Evolutionary conservation across 53 echinoderm and acorn worm species (phyloP), one percentile per base, ranked within the genome.

Genomic region (Actinopyga echinites): DNA sequence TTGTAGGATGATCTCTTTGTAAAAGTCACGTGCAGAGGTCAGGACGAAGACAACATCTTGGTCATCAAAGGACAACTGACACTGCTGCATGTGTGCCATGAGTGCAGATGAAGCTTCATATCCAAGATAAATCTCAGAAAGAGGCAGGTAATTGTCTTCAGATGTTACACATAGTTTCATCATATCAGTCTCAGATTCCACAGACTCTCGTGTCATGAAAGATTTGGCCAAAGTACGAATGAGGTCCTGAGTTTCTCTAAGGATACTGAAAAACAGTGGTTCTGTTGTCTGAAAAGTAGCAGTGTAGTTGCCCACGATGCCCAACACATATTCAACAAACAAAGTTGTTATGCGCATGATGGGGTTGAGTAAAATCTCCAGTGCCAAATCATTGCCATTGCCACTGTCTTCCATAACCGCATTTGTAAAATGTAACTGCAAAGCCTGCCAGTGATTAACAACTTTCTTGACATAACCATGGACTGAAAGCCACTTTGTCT

Each of bases 171-270:
- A 32, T 1, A 77, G 77, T 56, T 77, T 53, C 55, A 77, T 26
- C 23, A 56, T 33, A 30, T 77, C 77, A 20, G 22, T 40, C 42
- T 71, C 42, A 26, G 12, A 12, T 21, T 15, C 77, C 1, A 77
- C 24, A 49, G 44, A 77, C 29, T 77, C 77, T 21, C 52, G 29
- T 3, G 56, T 77, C 77, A 77, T 77, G 77, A 77, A 77, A 28
- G 77, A 77, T 32, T 77, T 77, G 44, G 55, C 54, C 23, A 77
- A 54, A 32, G 44, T 54, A 30, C 45, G 52, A 30, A 77, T 17
- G 2, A 77, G 33, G 5, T 77, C 77, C 32, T 56, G 56, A 2
- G 52, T 49, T 31, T 77, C 55, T 3, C 25, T 29, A 52, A 53
- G 29, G 21, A 54, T 53, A 20, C 54, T 25, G 31, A 53, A 77